phyloP scores from a whole-genome alignment of 2,888 invertebrate genomes.

The Chloroclysta siterata region DNA sequence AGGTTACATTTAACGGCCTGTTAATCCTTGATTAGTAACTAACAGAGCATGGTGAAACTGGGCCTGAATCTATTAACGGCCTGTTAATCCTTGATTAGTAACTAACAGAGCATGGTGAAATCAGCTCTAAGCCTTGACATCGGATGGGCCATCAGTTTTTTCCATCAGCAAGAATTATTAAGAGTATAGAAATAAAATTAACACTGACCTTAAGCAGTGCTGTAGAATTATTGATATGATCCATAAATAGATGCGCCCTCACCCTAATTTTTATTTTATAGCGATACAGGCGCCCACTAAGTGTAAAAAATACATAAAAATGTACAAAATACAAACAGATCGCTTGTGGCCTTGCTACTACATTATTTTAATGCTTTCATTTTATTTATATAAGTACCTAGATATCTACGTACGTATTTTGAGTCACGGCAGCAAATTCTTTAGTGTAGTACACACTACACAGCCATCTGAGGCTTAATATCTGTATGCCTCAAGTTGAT shows the following conservation, averaged over 20 bases:
- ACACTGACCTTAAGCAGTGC: background rate
- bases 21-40: too few species aligned
- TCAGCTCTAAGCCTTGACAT: too few species aligned
- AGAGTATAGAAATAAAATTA: too few species aligned
- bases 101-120: too few species aligned
- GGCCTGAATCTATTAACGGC: too few species aligned
- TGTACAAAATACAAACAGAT: constrained; percentile 23
- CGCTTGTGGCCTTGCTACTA: constrained; percentile 40
- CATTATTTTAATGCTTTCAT: constrained; percentile 43
- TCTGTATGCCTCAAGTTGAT: too few species aligned
- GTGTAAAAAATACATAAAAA: constrained; percentile 42
- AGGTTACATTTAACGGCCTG: too few species aligned
- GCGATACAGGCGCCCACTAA: constrained; percentile 36
- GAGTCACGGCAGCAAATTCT: background rate
- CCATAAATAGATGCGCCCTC: constrained; percentile 16
- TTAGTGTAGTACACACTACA: background rate
- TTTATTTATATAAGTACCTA: constrained; percentile 5
- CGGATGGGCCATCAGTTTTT: too few species aligned
- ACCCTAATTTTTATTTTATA: constrained; percentile 43
- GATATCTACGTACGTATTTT: constrained; percentile 6
- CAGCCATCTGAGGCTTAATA: too few species aligned
- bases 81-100: too few species aligned
- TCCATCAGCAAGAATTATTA: too few species aligned
- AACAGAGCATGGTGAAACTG: too few species aligned
- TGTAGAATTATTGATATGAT: background rate